Percentiles rank a stretch among this genome's conserved stretches.
Conservation (phyloP, 1,140 invertebrate genomes). For the Cecropterus lyciades region DNA sequence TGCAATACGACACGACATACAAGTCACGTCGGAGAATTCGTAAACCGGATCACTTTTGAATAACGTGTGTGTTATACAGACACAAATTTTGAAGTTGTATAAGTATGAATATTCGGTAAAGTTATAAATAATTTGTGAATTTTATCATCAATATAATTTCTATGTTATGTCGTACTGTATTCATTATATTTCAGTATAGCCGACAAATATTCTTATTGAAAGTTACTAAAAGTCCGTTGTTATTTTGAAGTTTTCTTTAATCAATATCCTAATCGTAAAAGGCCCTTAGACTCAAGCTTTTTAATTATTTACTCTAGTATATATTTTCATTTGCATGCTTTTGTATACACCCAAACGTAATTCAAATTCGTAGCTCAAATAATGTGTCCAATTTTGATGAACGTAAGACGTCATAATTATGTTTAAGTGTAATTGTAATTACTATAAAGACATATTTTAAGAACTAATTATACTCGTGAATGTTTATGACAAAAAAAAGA, state of each 20-base stretch:
- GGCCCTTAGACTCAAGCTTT: background rate
- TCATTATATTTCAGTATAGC: too few relatives aligned
- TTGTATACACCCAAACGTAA: conserved; percentile 44
- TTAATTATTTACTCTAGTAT: background rate
- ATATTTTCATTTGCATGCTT: conserved; percentile 16
- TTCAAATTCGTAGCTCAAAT: conserved; percentile 68
- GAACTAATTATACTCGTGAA: conserved; percentile 66
- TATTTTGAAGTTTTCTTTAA: background rate
- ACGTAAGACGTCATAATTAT: conserved; percentile 49
- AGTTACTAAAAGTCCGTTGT: conserved; percentile 9
- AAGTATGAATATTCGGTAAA: too few relatives aligned
- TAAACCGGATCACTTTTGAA: too few relatives aligned
- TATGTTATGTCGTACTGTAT: too few relatives aligned
- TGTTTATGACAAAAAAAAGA: conserved; percentile 66
- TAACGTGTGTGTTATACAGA: too few relatives aligned
- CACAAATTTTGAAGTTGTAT: too few relatives aligned
- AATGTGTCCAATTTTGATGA: conserved; percentile 68
- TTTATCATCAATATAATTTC: too few relatives aligned
- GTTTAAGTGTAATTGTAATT: conserved; percentile 58
- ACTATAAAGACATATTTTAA: conserved; percentile 71
- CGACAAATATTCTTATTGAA: background rate
- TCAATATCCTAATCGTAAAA: background rate
- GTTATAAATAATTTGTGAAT: too few relatives aligned
- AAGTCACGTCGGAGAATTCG: too few relatives aligned
- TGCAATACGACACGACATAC: too few relatives aligned